A percentile compares a stretch with the other conserved stretches of the same genome.
Conservation (phyloP, 1,140 invertebrate species). For the Heliconius hewitsoni region DNA sequence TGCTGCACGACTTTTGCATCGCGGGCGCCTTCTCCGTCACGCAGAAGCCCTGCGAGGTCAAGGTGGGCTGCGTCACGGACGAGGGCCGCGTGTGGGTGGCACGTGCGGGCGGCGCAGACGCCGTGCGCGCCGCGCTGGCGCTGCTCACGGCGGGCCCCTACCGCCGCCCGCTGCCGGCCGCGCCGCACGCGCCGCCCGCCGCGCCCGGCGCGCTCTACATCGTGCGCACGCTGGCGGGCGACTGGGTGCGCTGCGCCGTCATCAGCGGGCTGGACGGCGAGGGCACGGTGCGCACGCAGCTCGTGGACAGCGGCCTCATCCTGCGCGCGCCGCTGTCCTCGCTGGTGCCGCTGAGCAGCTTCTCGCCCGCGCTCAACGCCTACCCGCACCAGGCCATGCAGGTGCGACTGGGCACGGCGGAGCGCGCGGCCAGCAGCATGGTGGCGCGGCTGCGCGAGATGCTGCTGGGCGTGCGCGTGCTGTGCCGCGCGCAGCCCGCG, state of each 20-base stretch:
- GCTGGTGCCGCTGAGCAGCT: conserved; percentile 68
- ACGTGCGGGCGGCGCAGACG: conserved; percentile 61
- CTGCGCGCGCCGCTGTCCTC: conserved; percentile 73
- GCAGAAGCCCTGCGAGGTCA: conserved; percentile 66
- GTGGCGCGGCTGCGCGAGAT: conserved; percentile 74
- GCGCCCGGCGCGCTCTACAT: conserved; percentile 62
- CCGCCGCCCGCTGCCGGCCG: conserved; percentile 71
- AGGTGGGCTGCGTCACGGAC: conserved; percentile 74
- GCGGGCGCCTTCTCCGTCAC: conserved; percentile 65
- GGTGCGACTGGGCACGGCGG: conserved; percentile 79
- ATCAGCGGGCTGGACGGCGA: conserved; percentile 74
- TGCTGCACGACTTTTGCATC: conserved; percentile 73
- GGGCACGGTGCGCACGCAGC: conserved; percentile 73
- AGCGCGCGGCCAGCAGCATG: conserved; percentile 70
- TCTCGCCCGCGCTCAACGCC: conserved; percentile 67
- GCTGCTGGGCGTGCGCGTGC: conserved; percentile 72
- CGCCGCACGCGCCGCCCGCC: conserved; percentile 64
- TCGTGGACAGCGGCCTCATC: conserved; percentile 72
- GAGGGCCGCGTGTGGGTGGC: conserved; percentile 75
- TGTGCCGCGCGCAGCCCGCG: conserved; percentile 63
- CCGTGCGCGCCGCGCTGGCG: conserved; percentile 62
- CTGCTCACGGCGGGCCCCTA: conserved; percentile 68
- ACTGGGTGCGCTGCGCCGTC: conserved; percentile 74
- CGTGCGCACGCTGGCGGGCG: conserved; percentile 70
- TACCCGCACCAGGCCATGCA: conserved; percentile 77